Evolutionary conservation across 2,888 invertebrate species (phyloP).

Genomic region (Drosophila conformis): DNA sequence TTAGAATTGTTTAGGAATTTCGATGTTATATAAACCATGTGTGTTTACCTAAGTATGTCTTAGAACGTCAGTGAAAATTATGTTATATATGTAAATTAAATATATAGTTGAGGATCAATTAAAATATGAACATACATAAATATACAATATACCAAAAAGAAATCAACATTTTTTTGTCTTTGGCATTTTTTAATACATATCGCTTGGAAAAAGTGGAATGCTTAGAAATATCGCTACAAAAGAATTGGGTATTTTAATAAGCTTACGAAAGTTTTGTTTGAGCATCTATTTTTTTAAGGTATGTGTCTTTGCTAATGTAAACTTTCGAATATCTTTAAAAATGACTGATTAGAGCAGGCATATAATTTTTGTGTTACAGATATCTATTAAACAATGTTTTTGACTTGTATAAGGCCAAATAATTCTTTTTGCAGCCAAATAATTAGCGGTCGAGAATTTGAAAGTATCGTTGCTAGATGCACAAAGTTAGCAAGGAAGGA

Average conservation of each 20-base stretch:
- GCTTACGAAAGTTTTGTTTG: slow-evolving; percentile 3
- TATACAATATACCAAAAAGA: slow-evolving; percentile 23
- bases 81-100: slow-evolving; percentile 53
- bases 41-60: slow-evolving; percentile 56
- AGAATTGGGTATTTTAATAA: slow-evolving; percentile 19
- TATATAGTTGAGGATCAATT: slow-evolving; percentile 61
- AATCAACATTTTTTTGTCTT: not conserved
- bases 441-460: not conserved
- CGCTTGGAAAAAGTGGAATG: slow-evolving; percentile 8
- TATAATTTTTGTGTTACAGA: not conserved
- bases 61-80: slow-evolving; percentile 72
- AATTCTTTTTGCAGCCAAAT: not conserved
- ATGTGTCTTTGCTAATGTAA: slow-evolving; percentile 20
- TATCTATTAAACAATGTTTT: slow-evolving; percentile 4
- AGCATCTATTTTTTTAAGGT: not conserved
- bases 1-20: slow-evolving; percentile 31
- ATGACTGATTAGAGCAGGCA: slow-evolving; percentile 18
- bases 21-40: slow-evolving; percentile 44
- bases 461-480: not conserved
- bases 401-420: slow-evolving; percentile 1
- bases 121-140: slow-evolving; percentile 29
- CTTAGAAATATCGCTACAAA: slow-evolving; percentile 12
- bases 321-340: not conserved
- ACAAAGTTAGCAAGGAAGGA: not conserved
- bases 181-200: slow-evolving; percentile 42